Evolutionary conservation across 2,113 vertebrate species (phyloP).

Genomic region (Rafetus swinhoei): DNA sequence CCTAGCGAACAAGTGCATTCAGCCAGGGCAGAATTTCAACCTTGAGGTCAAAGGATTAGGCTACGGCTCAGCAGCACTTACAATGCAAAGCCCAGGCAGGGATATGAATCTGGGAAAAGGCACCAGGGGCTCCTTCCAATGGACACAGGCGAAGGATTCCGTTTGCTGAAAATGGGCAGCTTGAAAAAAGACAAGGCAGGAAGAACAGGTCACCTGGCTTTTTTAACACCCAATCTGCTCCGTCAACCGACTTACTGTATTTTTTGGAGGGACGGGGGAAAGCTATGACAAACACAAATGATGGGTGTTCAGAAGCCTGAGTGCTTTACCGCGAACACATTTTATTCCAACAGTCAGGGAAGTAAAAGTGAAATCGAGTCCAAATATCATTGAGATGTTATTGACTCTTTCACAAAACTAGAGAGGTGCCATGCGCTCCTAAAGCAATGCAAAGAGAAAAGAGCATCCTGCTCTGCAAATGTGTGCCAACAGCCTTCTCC

Average conservation of each 20-base stretch:
- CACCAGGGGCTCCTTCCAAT: neutral
- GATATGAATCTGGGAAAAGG: neutral
- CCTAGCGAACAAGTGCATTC: neutral
- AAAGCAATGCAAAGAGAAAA: neutral
- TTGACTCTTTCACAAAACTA: neutral
- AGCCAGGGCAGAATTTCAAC: neutral
- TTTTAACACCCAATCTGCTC: neutral
- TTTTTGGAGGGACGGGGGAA: neutral
- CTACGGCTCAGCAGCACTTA: neutral
- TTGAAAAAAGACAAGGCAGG: neutral
- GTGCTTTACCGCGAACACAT: neutral
- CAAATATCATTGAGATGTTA: neutral
- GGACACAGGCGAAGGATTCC: neutral
- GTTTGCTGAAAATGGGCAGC: neutral
- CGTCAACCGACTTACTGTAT: neutral
- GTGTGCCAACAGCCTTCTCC: neutral
- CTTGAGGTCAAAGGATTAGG: neutral
- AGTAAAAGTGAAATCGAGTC: neutral
- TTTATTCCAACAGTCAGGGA: neutral
- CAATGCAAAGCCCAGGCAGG: neutral
- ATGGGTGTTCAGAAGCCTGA: rapidly evolving
- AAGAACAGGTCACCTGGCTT: neutral
- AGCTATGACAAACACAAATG: neutral
- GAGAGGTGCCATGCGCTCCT: neutral
- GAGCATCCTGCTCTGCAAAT: rapidly evolving